These are phyloP conservation scores for Cotesia vestalis DNA, from an alignment of 1,140 invertebrate genomes.

Conservation along the genomic window DNA sequence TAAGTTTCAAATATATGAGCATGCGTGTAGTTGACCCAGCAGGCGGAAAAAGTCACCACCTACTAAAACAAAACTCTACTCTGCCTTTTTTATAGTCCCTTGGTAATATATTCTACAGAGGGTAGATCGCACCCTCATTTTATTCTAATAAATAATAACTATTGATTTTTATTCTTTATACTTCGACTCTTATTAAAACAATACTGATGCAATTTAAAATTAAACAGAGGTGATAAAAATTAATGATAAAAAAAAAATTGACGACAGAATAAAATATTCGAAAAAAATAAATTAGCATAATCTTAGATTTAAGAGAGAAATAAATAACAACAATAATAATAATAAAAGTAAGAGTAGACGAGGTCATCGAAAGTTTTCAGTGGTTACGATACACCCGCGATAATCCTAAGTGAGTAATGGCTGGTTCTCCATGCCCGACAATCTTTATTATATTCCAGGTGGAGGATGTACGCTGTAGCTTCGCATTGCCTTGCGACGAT, in stretches of 20 bases:
- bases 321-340: constrained; percentile 4
- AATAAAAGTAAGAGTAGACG: background rate
- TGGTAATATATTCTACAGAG: constrained; percentile 36
- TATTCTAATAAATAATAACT: constrained; percentile 38
- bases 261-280: background rate
- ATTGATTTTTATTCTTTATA: background rate
- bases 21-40: no score
- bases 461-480: constrained; percentile 18
- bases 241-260: background rate
- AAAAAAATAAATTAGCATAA: background rate
- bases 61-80: constrained; percentile 4
- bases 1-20: no score
- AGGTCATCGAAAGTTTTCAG: constrained; percentile 24
- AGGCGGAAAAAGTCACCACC: no score
- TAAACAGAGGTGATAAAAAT: no score
- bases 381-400: constrained; percentile 22
- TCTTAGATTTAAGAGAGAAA: background rate
- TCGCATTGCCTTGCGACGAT: constrained; percentile 32
- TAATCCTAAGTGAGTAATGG: constrained; percentile 39
- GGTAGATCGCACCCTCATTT: constrained; percentile 42
- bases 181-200: no score
- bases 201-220: background rate
- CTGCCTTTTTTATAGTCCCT: constrained; percentile 30
- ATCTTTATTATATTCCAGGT: constrained; percentile 29
- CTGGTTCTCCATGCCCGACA: constrained; percentile 18